Percentiles rank a stretch among this genome's conserved stretches.
These are phyloP conservation scores for Lycodopsis pacificus DNA, from an alignment of 2,797 vertebrate species.

Conservation along the genomic window DNA sequence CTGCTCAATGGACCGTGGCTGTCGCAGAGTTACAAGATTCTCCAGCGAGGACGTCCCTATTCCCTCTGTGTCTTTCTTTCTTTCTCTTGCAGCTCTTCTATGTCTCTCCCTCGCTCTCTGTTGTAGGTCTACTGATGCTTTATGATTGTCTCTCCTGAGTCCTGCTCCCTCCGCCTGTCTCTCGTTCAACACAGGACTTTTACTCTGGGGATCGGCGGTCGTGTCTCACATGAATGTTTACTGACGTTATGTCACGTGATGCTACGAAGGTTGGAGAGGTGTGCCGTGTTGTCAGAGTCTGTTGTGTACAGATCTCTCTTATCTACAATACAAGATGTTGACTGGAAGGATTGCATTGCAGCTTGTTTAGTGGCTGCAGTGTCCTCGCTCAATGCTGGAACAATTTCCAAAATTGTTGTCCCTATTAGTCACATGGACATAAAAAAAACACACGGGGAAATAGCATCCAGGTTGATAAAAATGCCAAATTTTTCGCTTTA, in stretches of 20 bases:
- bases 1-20: conserved; percentile 29
- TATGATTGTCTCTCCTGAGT: conserved; percentile 59
- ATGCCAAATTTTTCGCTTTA: too few species aligned
- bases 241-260: too few species aligned
- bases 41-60: conserved; percentile 41
- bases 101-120: conserved; percentile 25
- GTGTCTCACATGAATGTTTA: too few species aligned
- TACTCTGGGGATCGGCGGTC: too few species aligned
- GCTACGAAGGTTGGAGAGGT: too few species aligned
- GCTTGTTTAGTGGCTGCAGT: background rate
- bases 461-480: too few species aligned
- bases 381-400: background rate
- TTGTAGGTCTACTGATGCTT: conserved; percentile 42
- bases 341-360: background rate
- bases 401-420: background rate
- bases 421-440: too few species aligned
- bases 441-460: too few species aligned
- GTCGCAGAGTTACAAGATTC: conserved; percentile 32
- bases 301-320: background rate
- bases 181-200: conserved; percentile 15
- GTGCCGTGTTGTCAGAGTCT: too few species aligned
- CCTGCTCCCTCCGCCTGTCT: conserved; percentile 20
- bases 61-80: conserved; percentile 24
- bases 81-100: background rate
- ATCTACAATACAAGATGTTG: too few species aligned